Conservation (phyloP, 64 coral and sea anemone species). For the Platygyra sinensis region DNA sequence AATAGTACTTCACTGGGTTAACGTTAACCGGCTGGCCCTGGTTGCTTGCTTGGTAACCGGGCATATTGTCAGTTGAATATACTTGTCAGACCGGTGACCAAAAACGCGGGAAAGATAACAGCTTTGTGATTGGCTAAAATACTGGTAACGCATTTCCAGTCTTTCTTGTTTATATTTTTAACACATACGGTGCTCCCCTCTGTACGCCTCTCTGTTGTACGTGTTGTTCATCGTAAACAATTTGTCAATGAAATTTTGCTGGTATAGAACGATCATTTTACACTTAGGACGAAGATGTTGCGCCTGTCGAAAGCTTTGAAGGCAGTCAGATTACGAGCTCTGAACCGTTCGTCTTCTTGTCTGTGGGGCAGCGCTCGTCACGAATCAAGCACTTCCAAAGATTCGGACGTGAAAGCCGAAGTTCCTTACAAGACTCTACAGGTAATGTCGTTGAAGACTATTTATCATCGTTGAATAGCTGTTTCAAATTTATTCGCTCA, state of each 20-base stretch:
- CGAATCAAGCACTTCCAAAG: background rate
- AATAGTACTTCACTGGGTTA: too few relatives aligned
- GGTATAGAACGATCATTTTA: background rate
- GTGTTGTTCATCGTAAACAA: background rate
- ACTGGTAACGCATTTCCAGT: background rate
- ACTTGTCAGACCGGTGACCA: background rate
- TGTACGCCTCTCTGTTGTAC: background rate
- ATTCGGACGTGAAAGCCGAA: conserved; percentile 30
- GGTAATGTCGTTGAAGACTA: background rate
- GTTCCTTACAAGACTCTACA: conserved; percentile 55
- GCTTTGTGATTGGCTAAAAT: background rate
- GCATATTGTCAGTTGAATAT: background rate
- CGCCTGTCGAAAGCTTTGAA: conserved; percentile 23
- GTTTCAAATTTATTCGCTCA: background rate
- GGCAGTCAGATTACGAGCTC: background rate
- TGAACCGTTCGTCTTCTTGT: background rate
- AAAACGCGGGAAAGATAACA: background rate
- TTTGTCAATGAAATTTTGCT: background rate
- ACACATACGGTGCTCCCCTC: background rate
- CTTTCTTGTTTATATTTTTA: background rate
- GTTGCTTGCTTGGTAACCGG: too few relatives aligned
- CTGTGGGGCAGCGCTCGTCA: background rate
- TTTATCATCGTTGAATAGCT: background rate
- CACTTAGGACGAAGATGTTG: background rate
- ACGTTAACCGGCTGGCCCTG: too few relatives aligned